Percentiles rank a stretch among this genome's conserved stretches.
phyloP scores from a whole-genome alignment of 2,113 vertebrate species.

The Elephantulus edwardii region DNA sequence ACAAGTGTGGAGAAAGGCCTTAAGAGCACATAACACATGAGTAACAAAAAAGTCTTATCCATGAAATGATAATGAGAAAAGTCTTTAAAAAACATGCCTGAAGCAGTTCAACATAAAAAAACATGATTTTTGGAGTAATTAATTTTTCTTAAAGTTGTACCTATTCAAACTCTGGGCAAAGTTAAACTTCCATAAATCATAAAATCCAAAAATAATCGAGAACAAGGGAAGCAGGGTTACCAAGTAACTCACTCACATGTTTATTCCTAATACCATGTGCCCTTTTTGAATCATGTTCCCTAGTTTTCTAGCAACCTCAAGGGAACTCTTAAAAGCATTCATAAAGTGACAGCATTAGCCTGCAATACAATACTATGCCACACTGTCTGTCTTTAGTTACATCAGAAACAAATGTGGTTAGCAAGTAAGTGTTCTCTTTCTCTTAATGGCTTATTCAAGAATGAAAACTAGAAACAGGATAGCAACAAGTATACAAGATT shows the following conservation, averaged over 20 bases:
- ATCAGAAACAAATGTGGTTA: slow-evolving; percentile 29
- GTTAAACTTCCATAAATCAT: neutral
- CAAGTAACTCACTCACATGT: neutral
- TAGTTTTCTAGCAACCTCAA: slow-evolving; percentile 36
- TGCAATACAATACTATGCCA: neutral
- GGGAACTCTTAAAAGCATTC: slow-evolving; percentile 39
- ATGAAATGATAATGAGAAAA: neutral
- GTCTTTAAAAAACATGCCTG: slow-evolving; percentile 23
- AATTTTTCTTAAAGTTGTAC: slow-evolving; percentile 11
- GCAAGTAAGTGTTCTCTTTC: neutral
- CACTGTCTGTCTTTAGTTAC: neutral
- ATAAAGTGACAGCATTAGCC: slow-evolving; percentile 30
- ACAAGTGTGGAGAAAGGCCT: neutral
- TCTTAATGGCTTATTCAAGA: slow-evolving; percentile 24
- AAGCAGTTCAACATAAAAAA: slow-evolving; percentile 16
- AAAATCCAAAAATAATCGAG: slow-evolving; percentile 26
- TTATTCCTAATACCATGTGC: slow-evolving; percentile 36
- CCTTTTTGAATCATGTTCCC: slow-evolving; percentile 7
- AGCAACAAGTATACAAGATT: neutral
- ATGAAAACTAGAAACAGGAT: neutral
- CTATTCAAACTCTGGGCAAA: slow-evolving; percentile 27
- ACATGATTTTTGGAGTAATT: neutral
- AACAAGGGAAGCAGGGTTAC: neutral
- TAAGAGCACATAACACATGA: slow-evolving; percentile 3
- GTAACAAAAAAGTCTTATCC: neutral